Base-by-base conservation (phyloP, 1,140 invertebrate species). In the Zaprionus davidi region DNA sequence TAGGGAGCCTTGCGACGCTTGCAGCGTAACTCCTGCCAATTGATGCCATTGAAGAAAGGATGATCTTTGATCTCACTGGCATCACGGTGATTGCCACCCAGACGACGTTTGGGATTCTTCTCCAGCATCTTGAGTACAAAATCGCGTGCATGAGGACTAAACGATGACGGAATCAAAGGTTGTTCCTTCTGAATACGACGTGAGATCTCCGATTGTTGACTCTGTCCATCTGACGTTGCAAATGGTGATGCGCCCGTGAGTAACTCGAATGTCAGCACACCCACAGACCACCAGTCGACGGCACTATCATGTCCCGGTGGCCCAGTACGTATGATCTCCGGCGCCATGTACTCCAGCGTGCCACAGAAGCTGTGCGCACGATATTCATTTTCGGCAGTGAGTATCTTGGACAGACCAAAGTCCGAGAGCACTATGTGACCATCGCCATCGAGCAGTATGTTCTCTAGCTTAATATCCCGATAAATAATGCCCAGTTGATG, bases 181-280 rank as follows among this genome's bases (percentile, higher is more conserved):
- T 96, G 96, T 49, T 95, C 97, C 84, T 95, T 96, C 38, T 99
- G 93, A 79, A 99, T 99, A 55, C 98, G 94, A 86, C 96, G 96
- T 15, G 98, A 98, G 79, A 99, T 99, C 93, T 99, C 98, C 78
- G 97, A 96, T 91, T 99, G 98, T 6, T 96, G 96, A 93, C 99
- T 99, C 85, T 95, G 96, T 90, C 98, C 97, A 28, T 98, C 97
- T 78, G 99, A 97, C 1, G 98, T 96, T 6, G 98, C 99, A 93
- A 99, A 99, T n/a, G 98, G 98, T 0, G 98, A 99, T 3, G 97
- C 97, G 24, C 98, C 98, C 2, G 98, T 99, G n/a, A 99, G 93
- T 9, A 99, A 94, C 93, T 99, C 98, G 94, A 98, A 99, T 0
- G 97, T 98, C 15, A 99, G 93, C 0, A 99, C 98, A n/a, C 98